These are phyloP conservation scores for Drosophila leontia DNA, from an alignment of 1,140 invertebrate species.

Conservation along the genomic window DNA sequence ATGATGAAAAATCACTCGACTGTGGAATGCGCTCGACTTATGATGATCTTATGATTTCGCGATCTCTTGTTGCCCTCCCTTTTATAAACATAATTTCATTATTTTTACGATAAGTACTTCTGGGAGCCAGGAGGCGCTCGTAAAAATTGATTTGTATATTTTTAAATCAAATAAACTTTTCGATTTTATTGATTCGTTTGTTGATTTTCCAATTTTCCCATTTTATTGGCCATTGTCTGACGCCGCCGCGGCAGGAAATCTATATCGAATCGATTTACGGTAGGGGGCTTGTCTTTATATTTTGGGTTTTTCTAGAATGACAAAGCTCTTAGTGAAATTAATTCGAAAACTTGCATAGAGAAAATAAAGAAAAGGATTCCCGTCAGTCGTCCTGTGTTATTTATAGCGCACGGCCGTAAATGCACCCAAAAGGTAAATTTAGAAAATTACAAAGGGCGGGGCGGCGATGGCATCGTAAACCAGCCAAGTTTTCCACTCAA, in stretches of 20 bases:
- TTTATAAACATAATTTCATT: constrained; percentile 67
- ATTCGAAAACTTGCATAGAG: constrained; percentile 32
- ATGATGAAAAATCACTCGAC: constrained; percentile 62
- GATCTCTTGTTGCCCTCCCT: constrained; percentile 1
- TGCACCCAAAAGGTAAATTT: constrained; percentile 56
- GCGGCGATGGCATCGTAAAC: constrained; percentile 23
- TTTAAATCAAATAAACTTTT: constrained; percentile 76
- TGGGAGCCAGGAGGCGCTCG: constrained; percentile 26
- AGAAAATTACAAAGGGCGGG: constrained; percentile 35
- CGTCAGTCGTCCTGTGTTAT: constrained; percentile 38
- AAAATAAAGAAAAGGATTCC: constrained; percentile 29
- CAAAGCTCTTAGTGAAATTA: constrained; percentile 65
- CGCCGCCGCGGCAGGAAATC: constrained; percentile 15
- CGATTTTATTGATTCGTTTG: constrained; percentile 79
- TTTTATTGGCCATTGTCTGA: constrained; percentile 10
- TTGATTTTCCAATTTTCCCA: constrained; percentile 56
- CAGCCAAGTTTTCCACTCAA: constrained; percentile 47
- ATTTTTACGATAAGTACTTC: constrained; percentile 71
- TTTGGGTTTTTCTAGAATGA: constrained; percentile 4
- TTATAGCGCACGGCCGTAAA: constrained; percentile 49
- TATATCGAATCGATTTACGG: constrained; percentile 15
- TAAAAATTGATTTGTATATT: constrained; percentile 80
- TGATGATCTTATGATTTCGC: not conserved
- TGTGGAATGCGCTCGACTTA: constrained; percentile 14
- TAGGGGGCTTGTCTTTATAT: constrained; percentile 11